Evolutionary conservation across 37 sponge, comb jelly and placozoan genomes (phyloP), one percentile per base, ranked within the genome.

Genomic region (Beroe ovata): DNA sequence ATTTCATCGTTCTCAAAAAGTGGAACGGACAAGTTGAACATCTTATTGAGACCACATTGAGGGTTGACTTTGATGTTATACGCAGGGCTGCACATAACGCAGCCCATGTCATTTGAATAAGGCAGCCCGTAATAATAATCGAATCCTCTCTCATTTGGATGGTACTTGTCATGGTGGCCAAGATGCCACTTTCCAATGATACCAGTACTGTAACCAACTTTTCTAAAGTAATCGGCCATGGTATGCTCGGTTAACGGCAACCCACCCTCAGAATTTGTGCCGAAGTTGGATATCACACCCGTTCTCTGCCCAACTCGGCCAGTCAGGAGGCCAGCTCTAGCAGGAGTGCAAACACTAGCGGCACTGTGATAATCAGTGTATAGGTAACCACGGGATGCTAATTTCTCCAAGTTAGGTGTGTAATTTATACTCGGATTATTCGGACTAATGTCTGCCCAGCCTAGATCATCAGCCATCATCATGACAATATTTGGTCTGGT

Each of bases 311-410:
- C 64, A 4, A 41, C 0, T 37, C 63, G 59, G 90, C 93, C 93
- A 36, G 93, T 93, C 14, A 93, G 88, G 11, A 93, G 88, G 22
- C 91, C 91, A 89, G 91, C 90, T 14, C 93, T 59, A 19, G 91
- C 90, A 22, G 93, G 93, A 16, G 93, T 91, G 36, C 93, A 93
- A 42, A 93, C 91, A 0, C 90, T 77, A 33, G 90, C 90, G 38
- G 91, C 90, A 88, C 91, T 89, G 91, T 93, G 91, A 89, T 91
- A 93, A 90, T 93, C 91, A 33, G 93, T 93, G 41, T 90, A 90
- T 81, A 88, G 91, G 39, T 88, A 61, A 20, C 93, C 93, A 39
- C 35, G 84, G 23, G 41, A 32, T 37, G 93, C 91, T 11, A 93
- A 72, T 8, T 18, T 4, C 41, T 89, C 91, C 26, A 93, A 91